Conservation (phyloP, 2,888 invertebrate species). For the Eremobia ochroleuca region DNA sequence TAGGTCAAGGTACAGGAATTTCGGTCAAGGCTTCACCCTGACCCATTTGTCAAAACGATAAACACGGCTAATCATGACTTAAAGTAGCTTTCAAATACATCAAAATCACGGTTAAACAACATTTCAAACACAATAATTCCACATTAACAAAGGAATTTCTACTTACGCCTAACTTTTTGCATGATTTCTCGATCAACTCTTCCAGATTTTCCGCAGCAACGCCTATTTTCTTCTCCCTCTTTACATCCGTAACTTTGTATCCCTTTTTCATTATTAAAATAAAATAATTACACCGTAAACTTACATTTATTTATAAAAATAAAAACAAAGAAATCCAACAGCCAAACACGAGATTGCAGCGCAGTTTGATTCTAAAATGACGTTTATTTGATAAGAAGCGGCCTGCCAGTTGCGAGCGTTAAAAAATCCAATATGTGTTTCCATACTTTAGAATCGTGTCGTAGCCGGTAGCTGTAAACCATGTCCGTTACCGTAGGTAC, state of each 20-base stretch:
- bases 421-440: background rate
- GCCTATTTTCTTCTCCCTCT: conserved; percentile 93
- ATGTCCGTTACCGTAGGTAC: too few species aligned
- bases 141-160: conserved; percentile 43
- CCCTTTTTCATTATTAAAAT: conserved; percentile 90
- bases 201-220: conserved; percentile 93
- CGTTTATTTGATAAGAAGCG: conserved; percentile 35
- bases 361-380: conserved; percentile 37
- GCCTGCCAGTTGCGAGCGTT: conserved; percentile 31
- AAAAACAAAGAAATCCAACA: conserved; percentile 70
- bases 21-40: conserved; percentile 84
- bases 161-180: conserved; percentile 92
- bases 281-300: conserved; percentile 29
- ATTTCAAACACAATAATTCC: background rate
- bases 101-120: background rate
- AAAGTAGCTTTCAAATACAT: conserved; percentile 61
- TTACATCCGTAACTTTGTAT: conserved; percentile 94
- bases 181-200: conserved; percentile 93
- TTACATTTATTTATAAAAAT: conserved; percentile 59
- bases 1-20: conserved; percentile 80
- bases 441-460: background rate
- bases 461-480: background rate
- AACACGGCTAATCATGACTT: conserved; percentile 69
- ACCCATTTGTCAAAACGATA: conserved; percentile 75
- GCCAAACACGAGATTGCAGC: conserved; percentile 50